phyloP scores from a whole-genome alignment of 2,113 vertebrate species.

The Grantiella picta region DNA sequence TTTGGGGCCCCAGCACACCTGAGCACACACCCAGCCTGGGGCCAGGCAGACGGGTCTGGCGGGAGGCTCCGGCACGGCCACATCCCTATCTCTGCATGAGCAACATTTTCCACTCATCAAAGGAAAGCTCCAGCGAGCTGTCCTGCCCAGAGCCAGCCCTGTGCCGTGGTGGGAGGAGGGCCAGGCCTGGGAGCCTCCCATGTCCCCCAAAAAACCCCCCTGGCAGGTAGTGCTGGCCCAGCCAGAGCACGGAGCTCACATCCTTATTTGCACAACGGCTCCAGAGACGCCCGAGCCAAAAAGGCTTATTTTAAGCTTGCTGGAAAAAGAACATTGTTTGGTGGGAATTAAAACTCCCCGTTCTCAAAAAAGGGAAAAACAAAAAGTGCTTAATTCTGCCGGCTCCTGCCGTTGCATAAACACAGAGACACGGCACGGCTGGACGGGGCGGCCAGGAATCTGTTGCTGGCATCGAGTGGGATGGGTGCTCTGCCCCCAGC shows the following conservation, averaged over 20 bases:
- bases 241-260: constrained; percentile 4
- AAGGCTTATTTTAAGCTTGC: constrained; percentile 80
- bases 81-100: neutral
- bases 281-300: constrained; percentile 59
- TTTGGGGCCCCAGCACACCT: neutral
- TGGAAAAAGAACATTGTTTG: constrained; percentile 74
- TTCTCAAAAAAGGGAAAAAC: constrained; percentile 78
- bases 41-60: fast-evolving
- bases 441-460: neutral
- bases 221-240: constrained; percentile 15
- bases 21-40: neutral
- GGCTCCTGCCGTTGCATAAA: constrained; percentile 18
- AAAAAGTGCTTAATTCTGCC: constrained; percentile 47
- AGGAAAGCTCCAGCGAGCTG: neutral
- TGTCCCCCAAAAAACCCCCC: neutral
- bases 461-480: fast-evolving
- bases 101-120: constrained; percentile 18
- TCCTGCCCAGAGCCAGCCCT: neutral
- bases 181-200: neutral
- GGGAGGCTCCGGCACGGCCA: fast-evolving
- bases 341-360: constrained; percentile 70
- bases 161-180: fast-evolving
- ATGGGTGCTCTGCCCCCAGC: neutral
- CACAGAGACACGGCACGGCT: neutral
- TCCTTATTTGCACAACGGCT: constrained; percentile 83